A percentile compares a stretch with the other conserved stretches of the same genome.
These are phyloP conservation scores for Tethea ocularis DNA, from an alignment of 2,888 invertebrate genomes.

Conservation along the genomic window DNA sequence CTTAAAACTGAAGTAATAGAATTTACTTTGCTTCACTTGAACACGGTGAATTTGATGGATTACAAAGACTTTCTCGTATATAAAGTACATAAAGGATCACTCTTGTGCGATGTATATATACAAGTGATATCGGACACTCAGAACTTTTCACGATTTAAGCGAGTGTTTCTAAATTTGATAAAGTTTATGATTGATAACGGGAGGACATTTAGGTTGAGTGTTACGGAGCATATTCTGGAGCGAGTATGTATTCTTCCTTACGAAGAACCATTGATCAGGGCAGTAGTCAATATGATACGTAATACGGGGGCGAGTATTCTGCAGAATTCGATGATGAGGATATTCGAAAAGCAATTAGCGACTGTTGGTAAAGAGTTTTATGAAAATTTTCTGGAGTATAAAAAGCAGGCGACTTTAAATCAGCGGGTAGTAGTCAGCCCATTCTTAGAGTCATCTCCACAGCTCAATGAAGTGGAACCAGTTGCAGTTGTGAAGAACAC, in stretches of 20 bases:
- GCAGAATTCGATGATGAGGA: constrained; percentile 39
- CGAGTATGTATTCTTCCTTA: constrained; percentile 63
- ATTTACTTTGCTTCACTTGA: constrained; percentile 52
- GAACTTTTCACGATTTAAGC: constrained; percentile 69
- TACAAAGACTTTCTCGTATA: constrained; percentile 50
- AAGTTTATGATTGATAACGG: constrained; percentile 46
- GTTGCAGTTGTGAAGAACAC: neutral
- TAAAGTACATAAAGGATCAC: constrained; percentile 15
- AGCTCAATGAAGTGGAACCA: constrained; percentile 14
- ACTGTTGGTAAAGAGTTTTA: constrained; percentile 32
- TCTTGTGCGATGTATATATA: constrained; percentile 61
- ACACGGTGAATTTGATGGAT: constrained; percentile 41
- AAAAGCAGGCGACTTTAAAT: constrained; percentile 15
- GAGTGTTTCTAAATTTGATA: constrained; percentile 58
- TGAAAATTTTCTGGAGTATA: constrained; percentile 35
- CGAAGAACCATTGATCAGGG: constrained; percentile 46
- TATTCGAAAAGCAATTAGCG: constrained; percentile 52
- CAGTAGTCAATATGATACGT: constrained; percentile 52
- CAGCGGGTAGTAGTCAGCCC: constrained; percentile 9
- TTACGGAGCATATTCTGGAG: constrained; percentile 57
- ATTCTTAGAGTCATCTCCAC: constrained; percentile 11
- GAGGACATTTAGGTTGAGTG: constrained; percentile 42
- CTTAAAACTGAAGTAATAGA: constrained; percentile 47
- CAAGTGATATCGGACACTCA: constrained; percentile 57
- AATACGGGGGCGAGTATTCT: constrained; percentile 53